Conservation (phyloP, 2,113 vertebrate genomes). For the Naja naja region DNA sequence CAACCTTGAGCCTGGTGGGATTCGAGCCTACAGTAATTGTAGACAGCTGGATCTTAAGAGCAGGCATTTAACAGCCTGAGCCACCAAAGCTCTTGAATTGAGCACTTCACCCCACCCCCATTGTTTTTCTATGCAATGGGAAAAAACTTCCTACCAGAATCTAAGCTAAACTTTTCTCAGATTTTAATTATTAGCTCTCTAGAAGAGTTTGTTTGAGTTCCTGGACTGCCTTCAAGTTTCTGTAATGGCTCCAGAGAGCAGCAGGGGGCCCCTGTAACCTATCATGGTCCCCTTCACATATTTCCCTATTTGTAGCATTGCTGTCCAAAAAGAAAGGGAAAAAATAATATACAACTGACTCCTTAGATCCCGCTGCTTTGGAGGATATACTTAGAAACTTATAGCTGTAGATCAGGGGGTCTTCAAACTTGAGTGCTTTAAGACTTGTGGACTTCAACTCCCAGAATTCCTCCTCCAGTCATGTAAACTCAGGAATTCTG, state of each 20-base stretch:
- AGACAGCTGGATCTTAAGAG: no score
- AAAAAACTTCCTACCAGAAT: neutral
- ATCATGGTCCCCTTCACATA: neutral
- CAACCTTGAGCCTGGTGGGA: no score
- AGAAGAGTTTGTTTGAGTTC: neutral
- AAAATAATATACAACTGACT: neutral
- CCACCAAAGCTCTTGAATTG: no score
- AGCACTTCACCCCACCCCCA: neutral
- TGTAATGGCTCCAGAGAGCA: neutral
- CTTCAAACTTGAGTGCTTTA: no score
- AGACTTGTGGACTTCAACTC: no score
- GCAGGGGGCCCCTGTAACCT: neutral
- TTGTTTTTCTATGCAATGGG: neutral
- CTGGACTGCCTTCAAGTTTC: neutral
- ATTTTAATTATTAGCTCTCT: neutral
- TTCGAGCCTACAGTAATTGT: no score
- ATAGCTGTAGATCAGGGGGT: neutral
- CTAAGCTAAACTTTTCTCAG: neutral
- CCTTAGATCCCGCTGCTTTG: neutral
- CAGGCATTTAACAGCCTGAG: no score
- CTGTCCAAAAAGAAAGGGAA: neutral
- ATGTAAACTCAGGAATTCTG: no score
- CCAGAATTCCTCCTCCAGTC: no score
- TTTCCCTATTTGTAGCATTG: neutral
- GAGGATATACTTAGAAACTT: neutral